Conservation (phyloP, 2,888 invertebrate species). For the Torymus auratus region DNA sequence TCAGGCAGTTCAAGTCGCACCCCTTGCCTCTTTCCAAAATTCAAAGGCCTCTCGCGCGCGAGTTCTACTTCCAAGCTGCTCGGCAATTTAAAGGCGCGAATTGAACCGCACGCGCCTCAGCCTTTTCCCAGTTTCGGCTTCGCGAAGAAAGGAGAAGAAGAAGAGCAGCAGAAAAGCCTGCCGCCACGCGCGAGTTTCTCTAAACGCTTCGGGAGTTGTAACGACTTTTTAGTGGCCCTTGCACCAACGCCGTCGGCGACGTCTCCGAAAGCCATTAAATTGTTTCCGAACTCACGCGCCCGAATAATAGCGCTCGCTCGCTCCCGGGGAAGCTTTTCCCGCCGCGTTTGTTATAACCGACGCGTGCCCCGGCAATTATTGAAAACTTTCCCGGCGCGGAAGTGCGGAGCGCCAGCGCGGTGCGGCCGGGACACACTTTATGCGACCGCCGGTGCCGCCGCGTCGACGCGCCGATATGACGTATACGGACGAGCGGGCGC, state of each 20-base stretch:
- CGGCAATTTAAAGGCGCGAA: too few species aligned
- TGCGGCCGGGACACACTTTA: neutral
- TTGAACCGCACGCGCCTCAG: too few species aligned
- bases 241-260: constrained; percentile 49
- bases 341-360: constrained; percentile 69
- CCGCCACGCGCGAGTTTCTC: constrained; percentile 61
- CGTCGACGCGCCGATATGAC: constrained; percentile 3
- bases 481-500: neutral
- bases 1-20: too few species aligned
- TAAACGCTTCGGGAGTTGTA: constrained; percentile 66
- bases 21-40: too few species aligned
- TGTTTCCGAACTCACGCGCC: constrained; percentile 67
- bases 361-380: constrained; percentile 67
- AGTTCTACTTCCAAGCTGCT: too few species aligned
- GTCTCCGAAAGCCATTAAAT: constrained; percentile 70
- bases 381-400: constrained; percentile 65
- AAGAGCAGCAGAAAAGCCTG: constrained; percentile 59
- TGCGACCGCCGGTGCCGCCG: neutral
- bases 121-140: neutral
- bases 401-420: too few species aligned
- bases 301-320: constrained; percentile 68
- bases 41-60: too few species aligned
- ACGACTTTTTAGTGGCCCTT: constrained; percentile 69
- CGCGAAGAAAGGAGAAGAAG: constrained; percentile 34
- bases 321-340: constrained; percentile 62